Evolutionary conservation across 2,888 invertebrate species (phyloP).

Genomic region (Ecdyonurus torrentis): DNA sequence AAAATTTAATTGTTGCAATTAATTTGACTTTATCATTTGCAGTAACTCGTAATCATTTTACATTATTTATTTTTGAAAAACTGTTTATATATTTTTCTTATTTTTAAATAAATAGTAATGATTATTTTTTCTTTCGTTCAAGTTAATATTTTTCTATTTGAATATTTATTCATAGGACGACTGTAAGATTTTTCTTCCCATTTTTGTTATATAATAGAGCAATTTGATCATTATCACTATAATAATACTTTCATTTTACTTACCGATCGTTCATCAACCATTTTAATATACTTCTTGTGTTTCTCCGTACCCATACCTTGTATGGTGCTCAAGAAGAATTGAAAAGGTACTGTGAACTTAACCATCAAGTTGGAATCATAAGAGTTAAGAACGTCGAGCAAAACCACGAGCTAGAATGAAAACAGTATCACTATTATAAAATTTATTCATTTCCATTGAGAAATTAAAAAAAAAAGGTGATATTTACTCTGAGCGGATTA

Average conservation of each 20-base stretch:
- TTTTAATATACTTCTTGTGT: slow-evolving; percentile 30
- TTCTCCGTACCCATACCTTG: slow-evolving; percentile 12
- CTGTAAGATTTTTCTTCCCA: no score
- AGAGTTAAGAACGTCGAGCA: slow-evolving; percentile 9
- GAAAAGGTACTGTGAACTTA: slow-evolving; percentile 12
- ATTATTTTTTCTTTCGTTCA: no score
- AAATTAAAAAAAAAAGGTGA: no score
- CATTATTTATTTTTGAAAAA: no score
- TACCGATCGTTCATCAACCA: slow-evolving; percentile 18
- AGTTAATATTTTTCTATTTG: no score
- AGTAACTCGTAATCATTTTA: neutral
- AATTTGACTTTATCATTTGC: neutral
- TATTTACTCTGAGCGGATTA: slow-evolving; percentile 12
- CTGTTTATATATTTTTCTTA: no score
- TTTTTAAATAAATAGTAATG: no score
- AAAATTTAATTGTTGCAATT: neutral
- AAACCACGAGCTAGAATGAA: slow-evolving; percentile 8
- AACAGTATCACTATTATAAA: no score
- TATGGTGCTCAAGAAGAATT: slow-evolving; percentile 12
- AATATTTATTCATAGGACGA: no score
- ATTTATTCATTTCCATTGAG: no score
- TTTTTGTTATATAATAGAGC: no score
- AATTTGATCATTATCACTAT: no score
- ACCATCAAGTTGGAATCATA: slow-evolving; percentile 12
- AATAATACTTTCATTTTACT: neutral